Conservation (phyloP, 1,140 invertebrate species). For the Drosophila tropicalis region DNA sequence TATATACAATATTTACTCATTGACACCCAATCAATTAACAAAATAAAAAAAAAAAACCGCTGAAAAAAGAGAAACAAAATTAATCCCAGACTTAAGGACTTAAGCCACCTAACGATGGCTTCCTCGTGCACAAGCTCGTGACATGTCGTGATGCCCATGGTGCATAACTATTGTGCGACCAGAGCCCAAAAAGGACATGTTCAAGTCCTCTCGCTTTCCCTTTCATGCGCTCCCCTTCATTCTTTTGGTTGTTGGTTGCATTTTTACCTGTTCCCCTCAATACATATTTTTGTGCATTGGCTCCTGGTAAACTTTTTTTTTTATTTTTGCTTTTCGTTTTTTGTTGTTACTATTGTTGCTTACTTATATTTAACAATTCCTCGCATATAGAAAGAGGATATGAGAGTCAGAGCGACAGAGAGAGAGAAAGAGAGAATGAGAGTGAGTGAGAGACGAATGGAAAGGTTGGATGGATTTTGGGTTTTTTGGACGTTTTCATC, state of each 20-base stretch:
- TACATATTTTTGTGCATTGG: conserved; percentile 71
- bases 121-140: neutral
- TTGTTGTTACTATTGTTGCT: conserved; percentile 25
- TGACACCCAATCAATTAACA: conserved; percentile 11
- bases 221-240: neutral
- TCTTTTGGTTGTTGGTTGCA: neutral
- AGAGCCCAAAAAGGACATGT: neutral
- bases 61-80: neutral
- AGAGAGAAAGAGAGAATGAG: conserved; percentile 35
- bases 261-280: conserved; percentile 6
- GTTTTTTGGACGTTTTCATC: conserved; percentile 39
- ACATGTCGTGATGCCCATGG: neutral
- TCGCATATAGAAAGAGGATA: conserved; percentile 12
- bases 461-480: conserved; percentile 1
- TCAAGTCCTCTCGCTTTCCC: conserved; percentile 22
- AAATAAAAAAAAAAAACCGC: neutral
- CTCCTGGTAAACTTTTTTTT: conserved; percentile 39
- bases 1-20: conserved; percentile 9
- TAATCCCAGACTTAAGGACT: neutral
- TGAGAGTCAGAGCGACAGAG: conserved; percentile 26
- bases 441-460: conserved; percentile 15
- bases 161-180: neutral
- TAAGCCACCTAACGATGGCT: conserved; percentile 2
- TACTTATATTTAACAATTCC: conserved; percentile 45
- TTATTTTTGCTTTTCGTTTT: neutral